phyloP scores from a whole-genome alignment of 2,888 invertebrate genomes.

The Mycalesis mineus region DNA sequence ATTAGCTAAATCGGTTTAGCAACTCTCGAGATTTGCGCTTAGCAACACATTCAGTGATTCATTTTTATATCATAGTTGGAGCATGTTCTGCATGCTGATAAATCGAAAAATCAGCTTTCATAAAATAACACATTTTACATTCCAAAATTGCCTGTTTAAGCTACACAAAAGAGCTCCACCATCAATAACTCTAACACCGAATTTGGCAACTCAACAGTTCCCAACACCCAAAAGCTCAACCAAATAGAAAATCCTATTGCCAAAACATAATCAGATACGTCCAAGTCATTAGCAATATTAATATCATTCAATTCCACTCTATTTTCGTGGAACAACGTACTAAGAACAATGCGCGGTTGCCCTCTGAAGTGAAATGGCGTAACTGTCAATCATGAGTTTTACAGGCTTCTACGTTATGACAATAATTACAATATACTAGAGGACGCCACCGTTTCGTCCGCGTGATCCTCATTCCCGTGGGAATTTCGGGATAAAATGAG shows the following conservation, averaged over 20 bases:
- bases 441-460: too few species aligned
- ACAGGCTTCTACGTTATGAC: background rate
- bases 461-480: too few species aligned
- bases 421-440: too few species aligned
- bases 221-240: conserved; percentile 3
- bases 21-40: too few species aligned
- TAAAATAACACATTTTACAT: too few species aligned
- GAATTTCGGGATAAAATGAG: too few species aligned
- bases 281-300: conserved; percentile 30
- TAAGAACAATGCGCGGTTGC: conserved; percentile 29
- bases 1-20: too few species aligned
- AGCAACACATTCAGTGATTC: too few species aligned
- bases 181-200: conserved; percentile 10
- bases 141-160: too few species aligned
- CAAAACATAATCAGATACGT: conserved; percentile 22
- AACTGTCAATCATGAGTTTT: background rate
- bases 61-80: too few species aligned
- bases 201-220: conserved; percentile 4
- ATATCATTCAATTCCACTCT: conserved; percentile 33
- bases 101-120: too few species aligned
- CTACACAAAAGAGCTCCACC: background rate
- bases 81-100: too few species aligned
- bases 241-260: conserved; percentile 23
- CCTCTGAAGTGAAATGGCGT: background rate
- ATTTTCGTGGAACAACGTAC: conserved; percentile 43